Base-by-base conservation (phyloP, 2,888 invertebrate species). In the Lydus trimaculatus region DNA sequence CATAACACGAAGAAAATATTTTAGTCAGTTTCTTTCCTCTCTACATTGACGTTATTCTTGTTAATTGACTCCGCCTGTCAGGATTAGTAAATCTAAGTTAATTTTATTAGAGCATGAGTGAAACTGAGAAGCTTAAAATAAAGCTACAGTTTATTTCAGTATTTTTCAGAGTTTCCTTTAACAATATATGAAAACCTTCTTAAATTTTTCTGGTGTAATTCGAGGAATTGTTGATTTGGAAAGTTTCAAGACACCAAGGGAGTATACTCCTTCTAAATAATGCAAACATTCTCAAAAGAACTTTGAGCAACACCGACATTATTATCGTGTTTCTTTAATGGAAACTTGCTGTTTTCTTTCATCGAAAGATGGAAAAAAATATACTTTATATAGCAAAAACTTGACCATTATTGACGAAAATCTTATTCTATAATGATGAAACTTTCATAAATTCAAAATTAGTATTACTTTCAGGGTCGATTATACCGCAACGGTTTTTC, bases 221-320 rank as follows among this genome's bases (percentile, higher is more conserved):
- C 66, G 52, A 43, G 17, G 36, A 67, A 67, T 67, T 63, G 67
- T 67, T 64, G 67, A 67, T 67, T 64, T 43, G 60, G 67, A 63
- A 63, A 63, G 59, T 62, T 66, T 39, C 7, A 7, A 33, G 58
- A 31, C 63, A 48, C 8, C 66, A 63, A 31, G 66, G 59, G 66
- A 66, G 11, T 43, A 59, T 36, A 43, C 36, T 20, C 9, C 56
- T 48, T 48, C 20, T 67, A 64, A 67, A 67, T 67, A 67, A 67
- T 67, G 67, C 61, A 67, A 9, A 48, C 48, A 23, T 48, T 20
- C 48, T 8, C 20, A 20, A 23, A 48, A 48, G 11, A 48, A 48
- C 20, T 48, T 17, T 11, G 43, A 8, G n/a, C 17, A 8, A n/a
- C 39, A 11, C 48, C 20, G 20, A 48, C 48, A 48, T 48, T 17